Conservation (phyloP, 1,140 invertebrate genomes). For the Caenorhabditis remanei region DNA sequence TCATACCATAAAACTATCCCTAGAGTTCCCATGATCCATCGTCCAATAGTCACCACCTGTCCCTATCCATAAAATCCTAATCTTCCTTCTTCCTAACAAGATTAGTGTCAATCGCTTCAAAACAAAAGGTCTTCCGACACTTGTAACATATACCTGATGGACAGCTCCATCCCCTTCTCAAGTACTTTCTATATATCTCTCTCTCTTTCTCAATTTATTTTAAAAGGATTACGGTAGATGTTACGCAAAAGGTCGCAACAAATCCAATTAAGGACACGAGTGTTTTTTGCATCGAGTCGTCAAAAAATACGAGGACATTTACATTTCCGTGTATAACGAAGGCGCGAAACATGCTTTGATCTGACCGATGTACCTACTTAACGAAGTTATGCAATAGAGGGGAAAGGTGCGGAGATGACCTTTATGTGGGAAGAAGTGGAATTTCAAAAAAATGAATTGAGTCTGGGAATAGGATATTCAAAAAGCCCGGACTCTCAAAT, state of each 20-base stretch:
- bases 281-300: not conserved
- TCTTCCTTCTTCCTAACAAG: not conserved
- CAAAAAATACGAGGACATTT: slow-evolving; percentile 8
- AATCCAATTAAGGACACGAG: slow-evolving; percentile 26
- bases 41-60: not conserved
- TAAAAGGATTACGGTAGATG: slow-evolving; percentile 17
- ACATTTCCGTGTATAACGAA: slow-evolving; percentile 39
- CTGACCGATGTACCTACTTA: slow-evolving; percentile 24
- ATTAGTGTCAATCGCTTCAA: not conserved
- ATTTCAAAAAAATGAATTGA: not conserved
- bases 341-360: slow-evolving; percentile 26
- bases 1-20: not conserved
- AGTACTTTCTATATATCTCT: not conserved
- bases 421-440: not conserved
- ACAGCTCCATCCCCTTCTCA: slow-evolving; percentile 1
- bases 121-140: not conserved
- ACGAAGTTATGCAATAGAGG: slow-evolving; percentile 26
- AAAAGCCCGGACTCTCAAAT: too few relatives aligned
- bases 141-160: not conserved
- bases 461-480: not conserved
- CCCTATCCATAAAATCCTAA: not conserved
- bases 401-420: not conserved
- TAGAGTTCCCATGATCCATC: not conserved
- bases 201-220: not conserved
- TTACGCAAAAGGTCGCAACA: slow-evolving; percentile 52